phyloP scores from a whole-genome alignment of 2,888 invertebrate genomes.

The Drosophila aldrichi region DNA sequence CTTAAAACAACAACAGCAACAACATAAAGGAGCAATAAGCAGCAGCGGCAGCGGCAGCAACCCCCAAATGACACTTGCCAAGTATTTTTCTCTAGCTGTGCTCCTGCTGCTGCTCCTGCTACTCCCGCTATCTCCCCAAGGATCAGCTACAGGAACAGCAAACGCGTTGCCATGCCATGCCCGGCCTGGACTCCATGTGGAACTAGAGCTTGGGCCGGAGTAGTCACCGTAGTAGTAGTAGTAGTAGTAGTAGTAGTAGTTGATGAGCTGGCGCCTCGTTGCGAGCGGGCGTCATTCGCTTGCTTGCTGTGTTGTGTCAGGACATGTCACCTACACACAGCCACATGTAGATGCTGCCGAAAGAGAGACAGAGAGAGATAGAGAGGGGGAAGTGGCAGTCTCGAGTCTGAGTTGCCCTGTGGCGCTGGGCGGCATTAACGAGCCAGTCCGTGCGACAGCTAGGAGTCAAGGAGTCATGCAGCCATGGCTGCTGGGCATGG shows the following conservation, averaged over 20 bases:
- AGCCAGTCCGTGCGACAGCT: slow-evolving; percentile 42
- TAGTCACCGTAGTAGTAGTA: slow-evolving; percentile 32
- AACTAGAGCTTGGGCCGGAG: slow-evolving; percentile 30
- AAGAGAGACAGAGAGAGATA: not conserved
- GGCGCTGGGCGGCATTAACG: slow-evolving; percentile 69
- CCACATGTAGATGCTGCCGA: slow-evolving; percentile 49
- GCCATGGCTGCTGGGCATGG: slow-evolving; percentile 42
- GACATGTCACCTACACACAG: slow-evolving; percentile 76
- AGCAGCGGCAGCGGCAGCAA: slow-evolving; percentile 24
- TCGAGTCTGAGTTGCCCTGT: slow-evolving; percentile 44
- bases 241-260: slow-evolving; percentile 49
- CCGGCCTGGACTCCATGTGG: slow-evolving; percentile 19
- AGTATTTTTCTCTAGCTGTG: slow-evolving; percentile 45
- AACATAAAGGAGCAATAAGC: slow-evolving; percentile 42
- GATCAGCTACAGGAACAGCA: slow-evolving; percentile 68
- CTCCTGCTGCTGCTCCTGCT: slow-evolving; percentile 3
- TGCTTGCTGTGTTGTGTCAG: slow-evolving; percentile 66
- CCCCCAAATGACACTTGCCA: slow-evolving; percentile 66
- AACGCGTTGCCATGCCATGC: slow-evolving; percentile 59
- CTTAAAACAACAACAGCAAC: slow-evolving; percentile 57
- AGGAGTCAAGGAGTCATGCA: slow-evolving; percentile 50
- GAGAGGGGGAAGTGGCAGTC: not conserved
- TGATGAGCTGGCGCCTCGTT: slow-evolving; percentile 81
- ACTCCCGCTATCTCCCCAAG: slow-evolving; percentile 60
- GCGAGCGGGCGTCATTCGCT: slow-evolving; percentile 38